Conservation (phyloP, 2,797 vertebrate genomes). For the Bradypus variegatus region DNA sequence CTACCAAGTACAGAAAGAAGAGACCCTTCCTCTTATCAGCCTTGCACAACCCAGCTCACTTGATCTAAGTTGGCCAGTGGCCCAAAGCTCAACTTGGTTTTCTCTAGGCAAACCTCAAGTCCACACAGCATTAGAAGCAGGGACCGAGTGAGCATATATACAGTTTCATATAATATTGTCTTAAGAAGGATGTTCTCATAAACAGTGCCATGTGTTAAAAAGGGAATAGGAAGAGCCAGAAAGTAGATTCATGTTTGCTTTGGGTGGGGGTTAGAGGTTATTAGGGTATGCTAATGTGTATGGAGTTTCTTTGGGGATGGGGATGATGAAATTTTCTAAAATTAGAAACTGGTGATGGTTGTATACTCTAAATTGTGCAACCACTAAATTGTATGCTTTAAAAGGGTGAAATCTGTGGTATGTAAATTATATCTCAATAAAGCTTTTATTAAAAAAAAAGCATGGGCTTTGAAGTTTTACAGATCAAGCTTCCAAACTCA, state of each 20-base stretch:
- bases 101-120: conserved; percentile 2
- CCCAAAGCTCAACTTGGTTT: neutral
- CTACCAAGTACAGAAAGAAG: neutral
- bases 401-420: neutral
- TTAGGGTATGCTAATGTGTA: neutral
- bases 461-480: neutral
- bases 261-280: neutral
- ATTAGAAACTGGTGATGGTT: neutral
- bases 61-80: neutral
- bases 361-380: neutral
- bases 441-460: neutral
- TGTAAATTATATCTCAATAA: conserved; percentile 9
- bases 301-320: neutral
- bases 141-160: neutral
- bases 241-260: neutral
- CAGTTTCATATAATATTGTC: neutral
- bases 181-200: neutral
- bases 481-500: conserved; percentile 8
- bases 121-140: neutral
- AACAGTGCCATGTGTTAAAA: neutral
- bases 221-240: neutral
- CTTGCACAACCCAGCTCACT: neutral
- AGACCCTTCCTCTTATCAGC: neutral
- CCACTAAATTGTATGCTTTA: conserved; percentile 15
- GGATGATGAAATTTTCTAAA: conserved; percentile 11